Conservation (phyloP, 92 coral and sea anemone species). For the Ricordea florida region DNA sequence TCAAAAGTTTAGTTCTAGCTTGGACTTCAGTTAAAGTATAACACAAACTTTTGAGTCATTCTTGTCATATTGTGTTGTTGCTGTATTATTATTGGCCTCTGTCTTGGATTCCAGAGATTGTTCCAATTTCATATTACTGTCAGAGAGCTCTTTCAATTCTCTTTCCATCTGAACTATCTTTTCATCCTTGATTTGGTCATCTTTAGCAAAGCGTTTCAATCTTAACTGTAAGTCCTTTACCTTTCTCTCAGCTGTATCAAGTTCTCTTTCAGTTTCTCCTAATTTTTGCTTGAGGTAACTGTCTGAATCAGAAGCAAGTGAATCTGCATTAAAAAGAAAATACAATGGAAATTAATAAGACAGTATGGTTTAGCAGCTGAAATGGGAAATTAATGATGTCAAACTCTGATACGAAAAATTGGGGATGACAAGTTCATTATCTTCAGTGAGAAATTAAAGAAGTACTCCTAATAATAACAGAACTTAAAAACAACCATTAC, state of each 20-base stretch:
- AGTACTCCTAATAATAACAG: too few species aligned
- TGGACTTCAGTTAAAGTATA: slow-evolving; percentile 55
- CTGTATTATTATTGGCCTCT: slow-evolving; percentile 44
- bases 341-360: not conserved
- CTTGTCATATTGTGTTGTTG: not conserved
- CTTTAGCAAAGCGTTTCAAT: slow-evolving; percentile 91
- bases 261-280: slow-evolving; percentile 76
- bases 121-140: slow-evolving; percentile 72
- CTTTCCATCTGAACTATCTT: slow-evolving; percentile 83
- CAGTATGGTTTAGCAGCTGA: not conserved
- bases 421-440: too few species aligned
- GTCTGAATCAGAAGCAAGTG: slow-evolving; percentile 38
- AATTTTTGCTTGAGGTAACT: slow-evolving; percentile 31
- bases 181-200: slow-evolving; percentile 91
- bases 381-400: too few species aligned
- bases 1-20: too few species aligned
- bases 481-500: too few species aligned
- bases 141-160: slow-evolving; percentile 80
- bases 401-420: too few species aligned
- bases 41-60: slow-evolving; percentile 70
- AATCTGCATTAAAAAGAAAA: not conserved
- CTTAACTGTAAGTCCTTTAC: slow-evolving; percentile 95
- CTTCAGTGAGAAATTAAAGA: too few species aligned
- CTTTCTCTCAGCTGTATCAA: slow-evolving; percentile 90
- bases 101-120: slow-evolving; percentile 47